Percentiles rank a stretch among this genome's conserved stretches.
phyloP scores from a whole-genome alignment of 2,797 vertebrate genomes.

The Meriones psammophilus region DNA sequence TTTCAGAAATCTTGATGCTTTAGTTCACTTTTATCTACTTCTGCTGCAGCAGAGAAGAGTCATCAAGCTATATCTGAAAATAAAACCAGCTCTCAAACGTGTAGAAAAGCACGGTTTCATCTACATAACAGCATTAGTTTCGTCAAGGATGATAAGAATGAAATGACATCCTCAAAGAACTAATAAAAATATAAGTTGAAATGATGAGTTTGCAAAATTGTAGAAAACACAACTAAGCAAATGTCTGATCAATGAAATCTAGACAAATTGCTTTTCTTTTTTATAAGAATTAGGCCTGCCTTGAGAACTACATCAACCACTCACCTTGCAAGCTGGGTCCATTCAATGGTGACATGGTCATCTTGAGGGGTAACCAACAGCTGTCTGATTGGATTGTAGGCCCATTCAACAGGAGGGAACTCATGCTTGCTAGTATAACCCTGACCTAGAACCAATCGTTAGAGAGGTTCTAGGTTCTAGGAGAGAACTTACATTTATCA shows the following conservation, averaged over 20 bases:
- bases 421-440: background rate
- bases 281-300: background rate
- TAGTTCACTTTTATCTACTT: background rate
- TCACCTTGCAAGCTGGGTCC: background rate
- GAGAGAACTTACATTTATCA: background rate
- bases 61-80: constrained; percentile 12
- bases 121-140: background rate
- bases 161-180: background rate
- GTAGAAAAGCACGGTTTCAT: background rate
- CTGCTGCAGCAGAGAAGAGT: background rate
- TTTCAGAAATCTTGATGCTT: background rate
- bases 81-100: constrained; percentile 15
- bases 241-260: background rate
- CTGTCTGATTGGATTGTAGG: background rate
- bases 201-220: background rate
- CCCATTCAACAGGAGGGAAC: background rate
- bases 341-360: background rate
- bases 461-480: background rate
- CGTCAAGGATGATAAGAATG: background rate
- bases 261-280: background rate
- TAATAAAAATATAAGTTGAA: background rate
- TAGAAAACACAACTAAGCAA: background rate
- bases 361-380: background rate
- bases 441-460: background rate
- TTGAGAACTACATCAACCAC: background rate